Evolutionary conservation across 2,113 vertebrate species (phyloP).

Genomic region (Tachuris rubrigastra): DNA sequence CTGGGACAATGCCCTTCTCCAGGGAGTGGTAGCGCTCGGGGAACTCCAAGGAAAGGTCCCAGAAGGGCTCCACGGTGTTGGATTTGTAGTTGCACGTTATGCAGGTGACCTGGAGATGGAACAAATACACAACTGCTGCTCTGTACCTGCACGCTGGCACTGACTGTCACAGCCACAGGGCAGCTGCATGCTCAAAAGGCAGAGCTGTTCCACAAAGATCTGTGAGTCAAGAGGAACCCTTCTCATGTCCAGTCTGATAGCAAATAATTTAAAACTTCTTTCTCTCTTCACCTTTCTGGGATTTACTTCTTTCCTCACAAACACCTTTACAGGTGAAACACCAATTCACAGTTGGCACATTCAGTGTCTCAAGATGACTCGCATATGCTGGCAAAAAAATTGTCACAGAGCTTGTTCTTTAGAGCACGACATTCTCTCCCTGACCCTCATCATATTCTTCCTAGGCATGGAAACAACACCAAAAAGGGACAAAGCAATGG

Average conservation of each 20-base stretch:
- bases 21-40: conserved; percentile 93
- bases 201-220: neutral
- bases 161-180: neutral
- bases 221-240: neutral
- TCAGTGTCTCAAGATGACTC: neutral
- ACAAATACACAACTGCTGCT: neutral
- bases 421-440: neutral
- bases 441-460: neutral
- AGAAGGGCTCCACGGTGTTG: conserved; percentile 96
- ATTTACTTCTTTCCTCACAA: neutral
- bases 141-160: neutral
- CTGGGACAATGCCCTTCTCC: conserved; percentile 81
- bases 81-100: conserved; percentile 97
- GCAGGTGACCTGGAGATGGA: conserved; percentile 88
- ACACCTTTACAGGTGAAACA: neutral
- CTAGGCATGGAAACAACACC: neutral
- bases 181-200: neutral
- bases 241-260: neutral
- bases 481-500: neutral
- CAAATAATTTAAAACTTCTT: neutral
- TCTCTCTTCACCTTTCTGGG: neutral
- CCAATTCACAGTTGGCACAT: neutral
- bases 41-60: conserved; percentile 97
- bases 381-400: neutral
- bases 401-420: neutral